These are phyloP conservation scores for Phrynocephalus versicolor DNA, from an alignment of 2,113 vertebrate genomes.

Conservation along the genomic window DNA sequence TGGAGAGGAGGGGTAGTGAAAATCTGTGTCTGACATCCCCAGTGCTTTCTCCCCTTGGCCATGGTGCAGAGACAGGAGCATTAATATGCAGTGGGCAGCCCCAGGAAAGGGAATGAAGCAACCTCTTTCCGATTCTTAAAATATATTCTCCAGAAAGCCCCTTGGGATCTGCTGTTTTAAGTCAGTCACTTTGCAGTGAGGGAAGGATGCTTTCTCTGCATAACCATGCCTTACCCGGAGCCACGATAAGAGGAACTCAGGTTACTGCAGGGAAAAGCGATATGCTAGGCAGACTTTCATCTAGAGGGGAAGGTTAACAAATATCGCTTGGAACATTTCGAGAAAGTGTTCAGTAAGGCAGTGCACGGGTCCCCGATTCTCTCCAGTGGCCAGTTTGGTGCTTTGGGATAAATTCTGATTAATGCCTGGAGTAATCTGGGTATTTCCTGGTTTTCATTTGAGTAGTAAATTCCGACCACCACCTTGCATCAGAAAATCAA, in stretches of 20 bases:
- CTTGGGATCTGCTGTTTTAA: slow-evolving; percentile 25
- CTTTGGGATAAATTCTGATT: no score
- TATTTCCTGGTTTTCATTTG: no score
- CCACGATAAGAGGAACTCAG: neutral
- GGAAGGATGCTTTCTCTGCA: neutral
- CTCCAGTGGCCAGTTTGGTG: no score
- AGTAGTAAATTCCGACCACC: no score
- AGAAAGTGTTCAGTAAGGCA: no score
- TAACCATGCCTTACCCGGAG: neutral
- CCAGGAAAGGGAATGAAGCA: slow-evolving; percentile 2
- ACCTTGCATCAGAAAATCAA: no score
- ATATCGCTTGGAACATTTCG: neutral
- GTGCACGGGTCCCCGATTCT: no score
- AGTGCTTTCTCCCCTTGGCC: slow-evolving; percentile 17
- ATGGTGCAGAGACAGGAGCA: slow-evolving; percentile 30
- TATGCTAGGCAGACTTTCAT: neutral
- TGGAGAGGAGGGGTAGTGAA: neutral
- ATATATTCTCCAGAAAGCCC: slow-evolving; percentile 23
- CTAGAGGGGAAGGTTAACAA: slow-evolving; percentile 25
- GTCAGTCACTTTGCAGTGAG: slow-evolving; percentile 9
- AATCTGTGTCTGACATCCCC: slow-evolving; percentile 21
- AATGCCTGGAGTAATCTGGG: no score
- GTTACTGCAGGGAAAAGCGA: slow-evolving; percentile 29
- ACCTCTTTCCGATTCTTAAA: slow-evolving; percentile 24
- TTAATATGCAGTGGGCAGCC: slow-evolving; percentile 12